Evolutionary conservation across 2,888 invertebrate species (phyloP).

Genomic region (Ectobius pallidus): DNA sequence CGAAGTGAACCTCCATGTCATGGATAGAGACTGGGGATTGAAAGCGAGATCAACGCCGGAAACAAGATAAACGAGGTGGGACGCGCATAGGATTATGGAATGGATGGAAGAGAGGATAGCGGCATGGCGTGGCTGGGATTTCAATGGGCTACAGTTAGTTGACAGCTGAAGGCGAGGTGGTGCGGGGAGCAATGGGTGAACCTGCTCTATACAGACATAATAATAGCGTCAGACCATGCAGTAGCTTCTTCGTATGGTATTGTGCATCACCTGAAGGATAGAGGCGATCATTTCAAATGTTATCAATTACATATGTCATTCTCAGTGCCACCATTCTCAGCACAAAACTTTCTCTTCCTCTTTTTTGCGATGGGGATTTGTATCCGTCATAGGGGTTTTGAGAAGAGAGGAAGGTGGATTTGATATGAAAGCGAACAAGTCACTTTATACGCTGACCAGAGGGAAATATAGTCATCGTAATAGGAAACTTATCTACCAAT

Average conservation of each 20-base stretch:
- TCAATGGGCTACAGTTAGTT: constrained; percentile 32
- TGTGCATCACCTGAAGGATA: constrained; percentile 10
- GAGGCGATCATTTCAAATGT: background rate
- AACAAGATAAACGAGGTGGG: constrained; percentile 37
- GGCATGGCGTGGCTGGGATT: constrained; percentile 34
- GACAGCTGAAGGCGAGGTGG: background rate
- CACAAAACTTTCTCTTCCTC: background rate
- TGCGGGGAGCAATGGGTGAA: background rate
- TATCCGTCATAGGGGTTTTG: too few relatives aligned
- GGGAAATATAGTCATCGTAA: too few relatives aligned
- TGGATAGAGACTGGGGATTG: constrained; percentile 14
- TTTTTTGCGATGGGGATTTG: background rate
- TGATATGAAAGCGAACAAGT: too few relatives aligned
- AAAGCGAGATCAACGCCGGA: constrained; percentile 37
- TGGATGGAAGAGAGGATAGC: constrained; percentile 31
- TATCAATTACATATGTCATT: constrained; percentile 15
- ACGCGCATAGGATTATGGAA: constrained; percentile 36
- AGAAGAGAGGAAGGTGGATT: too few relatives aligned
- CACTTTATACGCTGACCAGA: too few relatives aligned
- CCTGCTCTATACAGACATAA: background rate
- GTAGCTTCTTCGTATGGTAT: background rate
- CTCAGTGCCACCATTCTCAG: background rate
- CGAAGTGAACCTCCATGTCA: background rate
- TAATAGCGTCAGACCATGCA: constrained; percentile 3
- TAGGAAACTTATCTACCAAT: too few relatives aligned